Evolutionary conservation across 2,797 vertebrate species (phyloP).

Genomic region (Picus viridis): DNA sequence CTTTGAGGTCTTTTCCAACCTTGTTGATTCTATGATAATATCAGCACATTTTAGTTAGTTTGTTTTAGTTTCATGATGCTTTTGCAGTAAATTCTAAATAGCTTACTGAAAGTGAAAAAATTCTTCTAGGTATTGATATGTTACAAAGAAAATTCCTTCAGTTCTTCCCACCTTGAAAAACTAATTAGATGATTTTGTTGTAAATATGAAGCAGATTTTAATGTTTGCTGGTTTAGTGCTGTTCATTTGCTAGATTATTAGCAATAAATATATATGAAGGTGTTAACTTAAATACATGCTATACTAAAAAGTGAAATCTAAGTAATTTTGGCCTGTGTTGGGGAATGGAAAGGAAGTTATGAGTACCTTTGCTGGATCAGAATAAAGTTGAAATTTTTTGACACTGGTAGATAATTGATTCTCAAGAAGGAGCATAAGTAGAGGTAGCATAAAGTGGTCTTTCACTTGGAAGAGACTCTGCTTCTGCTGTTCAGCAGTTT

Average conservation of each 20-base stretch:
- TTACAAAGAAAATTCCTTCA: not conserved
- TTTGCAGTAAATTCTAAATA: not conserved
- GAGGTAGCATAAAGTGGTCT: not conserved
- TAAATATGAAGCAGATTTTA: not conserved
- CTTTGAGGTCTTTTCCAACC: too few species aligned
- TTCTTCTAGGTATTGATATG: not conserved
- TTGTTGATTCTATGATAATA: too few species aligned
- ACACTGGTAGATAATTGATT: not conserved
- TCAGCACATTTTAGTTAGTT: too few species aligned
- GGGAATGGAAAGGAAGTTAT: not conserved
- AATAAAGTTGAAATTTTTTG: not conserved
- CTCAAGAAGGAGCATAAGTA: not conserved
- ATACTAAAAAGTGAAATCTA: not conserved
- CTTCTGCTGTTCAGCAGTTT: not conserved
- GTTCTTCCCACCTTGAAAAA: not conserved
- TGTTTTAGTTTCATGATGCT: not conserved
- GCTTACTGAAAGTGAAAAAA: not conserved
- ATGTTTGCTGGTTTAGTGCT: not conserved
- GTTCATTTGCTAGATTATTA: not conserved
- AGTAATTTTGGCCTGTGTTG: not conserved
- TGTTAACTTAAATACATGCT: not conserved
- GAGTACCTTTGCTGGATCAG: not conserved
- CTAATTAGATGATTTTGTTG: too few species aligned
- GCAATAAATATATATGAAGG: not conserved
- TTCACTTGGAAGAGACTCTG: not conserved